Evolutionary conservation across 2,113 vertebrate genomes (phyloP), one percentile per base, ranked within the genome.

Genomic region (Hippocampus barbouri): DNA sequence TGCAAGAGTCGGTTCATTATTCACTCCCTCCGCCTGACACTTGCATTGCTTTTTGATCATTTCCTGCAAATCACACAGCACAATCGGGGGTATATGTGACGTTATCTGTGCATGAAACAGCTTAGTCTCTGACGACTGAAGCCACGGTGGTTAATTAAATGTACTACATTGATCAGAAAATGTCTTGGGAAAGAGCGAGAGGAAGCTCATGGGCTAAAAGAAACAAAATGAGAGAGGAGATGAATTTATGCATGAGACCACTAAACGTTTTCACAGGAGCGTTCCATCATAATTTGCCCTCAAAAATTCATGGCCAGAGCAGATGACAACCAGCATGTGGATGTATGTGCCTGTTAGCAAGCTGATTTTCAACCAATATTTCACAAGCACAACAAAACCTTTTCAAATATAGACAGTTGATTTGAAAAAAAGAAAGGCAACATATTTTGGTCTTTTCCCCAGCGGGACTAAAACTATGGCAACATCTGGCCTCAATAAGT

Each of bases 181-280:
- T 63, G 63, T 51, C 25, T 68, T 25, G 67, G 77, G 65, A 79
- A 79, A 79, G 16, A 61, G 70, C 57, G 2, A 74, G 51, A 74
- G 71, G 68, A 71, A 81, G 70, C 41, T 62, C 79, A 83, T 47
- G 7, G 64, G 51, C 72, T 79, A 79, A 81, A 83, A 83, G 81
- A 78, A 87, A 85, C 72, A 70, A 59, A 2, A 7, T 9, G 56
- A 62, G 71, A 75, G 23, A 64, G 71, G 71, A 76, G 71, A 80
- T 59, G 79, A 82, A 87, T 82, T 69, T 70, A 59, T 70, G 66
- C 66, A 30, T 64, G 71, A n/a, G 53, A 80, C 83, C 77, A 68
- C 84, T 89, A 82, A 90, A 81, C 21, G 82, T 70, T 74, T 84
- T 79, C 82, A 69, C 85, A 89, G 83, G 60, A 80, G 79, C 68